phyloP scores from a whole-genome alignment of 2,888 invertebrate genomes.

The Ctena decussata region DNA sequence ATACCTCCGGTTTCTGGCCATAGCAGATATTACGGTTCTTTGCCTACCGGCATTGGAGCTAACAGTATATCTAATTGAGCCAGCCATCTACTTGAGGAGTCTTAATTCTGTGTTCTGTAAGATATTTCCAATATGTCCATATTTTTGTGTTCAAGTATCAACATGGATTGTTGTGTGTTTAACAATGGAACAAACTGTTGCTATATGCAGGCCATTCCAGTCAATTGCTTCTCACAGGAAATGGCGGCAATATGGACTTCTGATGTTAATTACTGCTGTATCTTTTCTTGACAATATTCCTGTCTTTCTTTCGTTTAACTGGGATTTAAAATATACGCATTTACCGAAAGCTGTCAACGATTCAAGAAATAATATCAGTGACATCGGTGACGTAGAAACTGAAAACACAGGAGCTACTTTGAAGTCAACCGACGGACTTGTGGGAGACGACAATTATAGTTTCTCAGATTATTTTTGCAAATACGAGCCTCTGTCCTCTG shows the following conservation, averaged over 20 bases:
- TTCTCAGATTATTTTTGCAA: not conserved
- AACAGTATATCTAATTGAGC: not conserved
- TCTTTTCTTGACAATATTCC: not conserved
- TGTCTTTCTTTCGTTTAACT: not conserved
- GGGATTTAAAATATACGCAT: too few species aligned
- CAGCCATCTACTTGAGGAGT: not conserved
- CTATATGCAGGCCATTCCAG: not conserved
- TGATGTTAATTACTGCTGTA: not conserved
- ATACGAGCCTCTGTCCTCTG: not conserved
- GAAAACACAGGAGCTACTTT: too few species aligned
- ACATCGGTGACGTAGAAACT: not conserved
- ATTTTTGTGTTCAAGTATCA: not conserved
- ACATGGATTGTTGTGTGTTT: not conserved
- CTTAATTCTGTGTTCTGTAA: not conserved
- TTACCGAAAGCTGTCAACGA: not conserved
- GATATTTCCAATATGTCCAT: not conserved
- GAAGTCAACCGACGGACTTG: not conserved
- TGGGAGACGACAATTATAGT: not conserved
- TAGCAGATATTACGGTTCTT: not conserved
- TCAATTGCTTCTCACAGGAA: not conserved
- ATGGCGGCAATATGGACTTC: not conserved
- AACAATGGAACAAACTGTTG: not conserved
- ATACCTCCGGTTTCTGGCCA: not conserved
- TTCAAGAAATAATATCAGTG: not conserved
- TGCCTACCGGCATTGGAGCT: not conserved